Evolutionary conservation across 2,888 invertebrate species (phyloP).

Genomic region (Cryptocheilus praepositus): DNA sequence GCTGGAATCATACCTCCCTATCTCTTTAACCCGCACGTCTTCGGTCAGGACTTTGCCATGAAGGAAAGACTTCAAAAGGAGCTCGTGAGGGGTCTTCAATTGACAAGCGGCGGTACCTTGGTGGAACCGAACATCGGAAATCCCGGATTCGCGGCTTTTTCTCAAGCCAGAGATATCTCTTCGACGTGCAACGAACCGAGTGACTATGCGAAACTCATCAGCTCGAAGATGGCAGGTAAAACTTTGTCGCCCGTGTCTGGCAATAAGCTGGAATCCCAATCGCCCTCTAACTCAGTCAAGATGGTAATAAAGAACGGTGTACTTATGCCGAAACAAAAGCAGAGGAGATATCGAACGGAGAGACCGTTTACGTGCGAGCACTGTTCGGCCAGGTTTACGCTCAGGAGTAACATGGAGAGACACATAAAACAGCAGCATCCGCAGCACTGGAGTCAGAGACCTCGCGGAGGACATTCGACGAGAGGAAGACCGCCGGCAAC

Average conservation of each 20-base stretch:
- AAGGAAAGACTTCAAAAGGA: slow-evolving; percentile 83
- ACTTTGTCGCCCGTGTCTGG: slow-evolving; percentile 33
- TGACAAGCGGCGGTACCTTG: slow-evolving; percentile 83
- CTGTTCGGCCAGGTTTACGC: slow-evolving; percentile 92
- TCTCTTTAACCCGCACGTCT: slow-evolving; percentile 81
- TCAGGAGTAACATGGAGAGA: slow-evolving; percentile 95
- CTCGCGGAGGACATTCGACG: slow-evolving; percentile 78
- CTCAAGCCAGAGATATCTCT: slow-evolving; percentile 46
- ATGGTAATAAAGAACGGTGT: slow-evolving; percentile 95
- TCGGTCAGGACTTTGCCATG: slow-evolving; percentile 80
- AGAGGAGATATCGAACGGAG: slow-evolving; percentile 91
- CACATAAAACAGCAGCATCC: slow-evolving; percentile 97
- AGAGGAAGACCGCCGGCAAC: slow-evolving; percentile 76
- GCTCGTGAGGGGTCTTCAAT: slow-evolving; percentile 80
- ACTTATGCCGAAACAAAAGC: slow-evolving; percentile 93
- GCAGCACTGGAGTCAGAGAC: slow-evolving; percentile 89
- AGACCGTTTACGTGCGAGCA: slow-evolving; percentile 93
- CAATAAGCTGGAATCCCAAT: slow-evolving; percentile 52
- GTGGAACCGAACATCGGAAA: slow-evolving; percentile 72
- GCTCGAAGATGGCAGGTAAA: slow-evolving; percentile 36
- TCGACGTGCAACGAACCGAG: slow-evolving; percentile 41
- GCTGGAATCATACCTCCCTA: slow-evolving; percentile 79
- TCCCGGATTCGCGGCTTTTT: slow-evolving; percentile 48
- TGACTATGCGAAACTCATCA: slow-evolving; percentile 55
- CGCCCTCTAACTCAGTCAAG: slow-evolving; percentile 82